These are phyloP conservation scores for Nycticebus coucang DNA, from an alignment of 2,113 vertebrate genomes.

Conservation along the genomic window DNA sequence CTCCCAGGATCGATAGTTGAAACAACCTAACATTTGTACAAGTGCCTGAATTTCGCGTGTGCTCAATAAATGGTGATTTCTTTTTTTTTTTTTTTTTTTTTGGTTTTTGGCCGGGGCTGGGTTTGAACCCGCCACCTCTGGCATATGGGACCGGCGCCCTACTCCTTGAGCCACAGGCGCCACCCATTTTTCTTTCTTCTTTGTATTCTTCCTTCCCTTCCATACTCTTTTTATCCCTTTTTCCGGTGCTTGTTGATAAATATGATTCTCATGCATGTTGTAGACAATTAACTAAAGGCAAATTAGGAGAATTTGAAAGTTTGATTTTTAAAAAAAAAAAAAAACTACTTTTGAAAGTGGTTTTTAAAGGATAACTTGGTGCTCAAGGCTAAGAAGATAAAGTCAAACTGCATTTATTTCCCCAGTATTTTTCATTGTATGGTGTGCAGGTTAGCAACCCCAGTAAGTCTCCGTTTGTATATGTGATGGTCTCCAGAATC, in stretches of 20 bases:
- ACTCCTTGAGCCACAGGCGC: no score
- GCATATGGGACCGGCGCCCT: no score
- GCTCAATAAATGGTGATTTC: not conserved
- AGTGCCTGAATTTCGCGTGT: not conserved
- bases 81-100: no score
- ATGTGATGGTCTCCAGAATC: not conserved
- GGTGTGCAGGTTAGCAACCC: not conserved
- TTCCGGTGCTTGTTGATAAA: not conserved
- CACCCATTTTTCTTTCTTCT: not conserved
- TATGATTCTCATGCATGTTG: not conserved
- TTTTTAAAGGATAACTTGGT: slow-evolving; percentile 20
- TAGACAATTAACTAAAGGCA: not conserved
- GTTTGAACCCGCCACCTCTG: no score
- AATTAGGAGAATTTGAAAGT: not conserved
- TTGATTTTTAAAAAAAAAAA: no score
- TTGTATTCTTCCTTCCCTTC: not conserved
- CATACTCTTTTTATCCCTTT: not conserved
- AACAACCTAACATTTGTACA: not conserved
- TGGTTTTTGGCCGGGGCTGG: no score
- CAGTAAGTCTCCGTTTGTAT: not conserved
- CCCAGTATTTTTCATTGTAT: not conserved
- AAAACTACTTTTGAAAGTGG: not conserved
- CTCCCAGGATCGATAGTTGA: not conserved
- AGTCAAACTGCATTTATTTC: not conserved
- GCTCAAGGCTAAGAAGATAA: not conserved